Evolutionary conservation across 2,797 vertebrate genomes (phyloP).

Genomic region (Lophius americanus): DNA sequence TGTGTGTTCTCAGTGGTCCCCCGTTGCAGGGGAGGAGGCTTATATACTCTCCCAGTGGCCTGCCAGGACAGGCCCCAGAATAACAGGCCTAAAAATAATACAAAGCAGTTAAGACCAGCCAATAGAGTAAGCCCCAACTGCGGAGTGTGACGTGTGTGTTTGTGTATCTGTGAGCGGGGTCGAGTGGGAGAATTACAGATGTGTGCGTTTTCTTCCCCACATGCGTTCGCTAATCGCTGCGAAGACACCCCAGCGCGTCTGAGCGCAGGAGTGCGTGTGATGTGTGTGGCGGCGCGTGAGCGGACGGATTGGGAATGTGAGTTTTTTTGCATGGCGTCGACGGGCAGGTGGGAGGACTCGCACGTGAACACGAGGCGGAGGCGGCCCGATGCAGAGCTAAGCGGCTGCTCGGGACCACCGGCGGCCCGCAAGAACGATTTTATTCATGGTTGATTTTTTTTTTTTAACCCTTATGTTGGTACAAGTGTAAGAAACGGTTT

Average conservation of each 20-base stretch:
- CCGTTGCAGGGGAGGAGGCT: slow-evolving; percentile 53
- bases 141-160: slow-evolving; percentile 55
- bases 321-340: background rate
- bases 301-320: background rate
- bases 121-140: slow-evolving; percentile 65
- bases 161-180: slow-evolving; percentile 30
- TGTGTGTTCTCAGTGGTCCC: slow-evolving; percentile 60
- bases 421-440: too few species aligned
- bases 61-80: slow-evolving; percentile 74
- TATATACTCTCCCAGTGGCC: slow-evolving; percentile 73
- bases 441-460: too few species aligned
- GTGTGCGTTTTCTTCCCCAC: slow-evolving; percentile 15
- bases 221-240: slow-evolving; percentile 22
- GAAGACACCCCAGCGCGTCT: slow-evolving; percentile 3
- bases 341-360: slow-evolving; percentile 3
- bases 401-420: too few species aligned
- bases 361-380: slow-evolving; percentile 12
- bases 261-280: slow-evolving; percentile 33
- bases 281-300: too few species aligned
- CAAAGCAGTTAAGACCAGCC: slow-evolving; percentile 81
- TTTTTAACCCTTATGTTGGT: too few species aligned
- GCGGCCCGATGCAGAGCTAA: too few species aligned
- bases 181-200: slow-evolving; percentile 23
- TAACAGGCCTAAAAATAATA: slow-evolving; percentile 86
- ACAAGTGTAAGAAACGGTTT: too few species aligned